phyloP scores from a whole-genome alignment of 1,140 invertebrate genomes.

The Drepana arcuata region DNA sequence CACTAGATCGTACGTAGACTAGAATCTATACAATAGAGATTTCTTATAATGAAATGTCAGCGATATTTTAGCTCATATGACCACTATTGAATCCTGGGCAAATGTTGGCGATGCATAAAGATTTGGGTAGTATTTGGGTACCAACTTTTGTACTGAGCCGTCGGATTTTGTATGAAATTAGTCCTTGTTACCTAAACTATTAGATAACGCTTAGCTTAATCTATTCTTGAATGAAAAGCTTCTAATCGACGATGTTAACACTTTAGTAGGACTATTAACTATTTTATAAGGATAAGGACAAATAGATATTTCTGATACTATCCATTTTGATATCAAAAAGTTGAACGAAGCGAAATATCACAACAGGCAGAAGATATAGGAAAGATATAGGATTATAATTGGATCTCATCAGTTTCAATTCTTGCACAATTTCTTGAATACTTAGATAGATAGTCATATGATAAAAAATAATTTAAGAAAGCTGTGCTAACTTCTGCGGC shows the following conservation, averaged over 20 bases:
- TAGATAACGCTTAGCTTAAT: slow-evolving; percentile 58
- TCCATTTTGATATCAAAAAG: slow-evolving; percentile 32
- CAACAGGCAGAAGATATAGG: slow-evolving; percentile 11
- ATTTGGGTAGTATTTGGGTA: slow-evolving; percentile 64
- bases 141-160: slow-evolving; percentile 57
- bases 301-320: slow-evolving; percentile 34
- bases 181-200: slow-evolving; percentile 50
- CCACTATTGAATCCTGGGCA: too few relatives aligned
- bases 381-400: too few relatives aligned
- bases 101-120: too few relatives aligned
- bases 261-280: slow-evolving; percentile 43
- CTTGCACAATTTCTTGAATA: slow-evolving; percentile 61
- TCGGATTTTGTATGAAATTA: slow-evolving; percentile 43
- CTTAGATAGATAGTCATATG: slow-evolving; percentile 64
- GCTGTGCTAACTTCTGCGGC: slow-evolving; percentile 23
- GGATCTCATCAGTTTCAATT: slow-evolving; percentile 24
- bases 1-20: too few relatives aligned
- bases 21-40: too few relatives aligned
- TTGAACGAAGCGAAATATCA: too few relatives aligned
- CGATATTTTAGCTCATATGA: too few relatives aligned
- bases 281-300: slow-evolving; percentile 43
- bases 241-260: slow-evolving; percentile 44
- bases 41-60: too few relatives aligned
- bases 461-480: slow-evolving; percentile 44
- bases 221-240: too few relatives aligned